Base-by-base conservation (phyloP, 2,888 invertebrate species). In the Alloplasta piceator region DNA sequence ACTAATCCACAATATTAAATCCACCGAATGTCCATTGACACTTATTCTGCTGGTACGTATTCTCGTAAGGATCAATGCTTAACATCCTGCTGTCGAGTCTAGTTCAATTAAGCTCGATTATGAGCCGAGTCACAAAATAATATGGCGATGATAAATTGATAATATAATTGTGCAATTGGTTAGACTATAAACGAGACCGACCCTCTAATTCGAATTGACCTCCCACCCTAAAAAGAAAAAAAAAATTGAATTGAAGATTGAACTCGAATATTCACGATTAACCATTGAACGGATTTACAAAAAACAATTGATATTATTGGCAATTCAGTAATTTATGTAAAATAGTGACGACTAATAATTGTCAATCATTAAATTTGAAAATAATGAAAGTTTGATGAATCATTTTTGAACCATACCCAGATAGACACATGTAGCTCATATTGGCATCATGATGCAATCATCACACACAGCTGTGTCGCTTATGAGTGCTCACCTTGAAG, bases 1-100 rank as follows among this genome's bases (percentile, higher is more conserved):
- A 48, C 14, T 10, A 38, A 39, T 36, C 36, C 38, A 12, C n/a
- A 26, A 9, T 36, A 50, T 26, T 5, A 48, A 48, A 48, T 6
- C n/a, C 12, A 48, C 48, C 7, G 9, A 6, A 4, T 48, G 2
- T 1, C 10, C 12, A n/a, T 48, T n/a, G 5, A 48, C 12, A 0
- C 26, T 41, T n/a, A 43, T 48, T 6, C 4, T n/a, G 39, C 7
- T 41, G 9, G 52, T 12, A 39, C 6, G 36, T 67, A 76, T 72
- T 67, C 63, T 80, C 41, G 16, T 48, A 80, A 77, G 61, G 52
- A 67, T 77, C 10, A 10, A 74, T 26, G 52, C 72, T 43, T 56
- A 63, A 80, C 68, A 76, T 76, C 80, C 80, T 68, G 72, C 52
- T 50, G 72, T 76, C 52, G 7, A 55, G 76, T 80, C 68, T 72